phyloP scores from a whole-genome alignment of 2,113 vertebrate species.

The Colinus virginianus region DNA sequence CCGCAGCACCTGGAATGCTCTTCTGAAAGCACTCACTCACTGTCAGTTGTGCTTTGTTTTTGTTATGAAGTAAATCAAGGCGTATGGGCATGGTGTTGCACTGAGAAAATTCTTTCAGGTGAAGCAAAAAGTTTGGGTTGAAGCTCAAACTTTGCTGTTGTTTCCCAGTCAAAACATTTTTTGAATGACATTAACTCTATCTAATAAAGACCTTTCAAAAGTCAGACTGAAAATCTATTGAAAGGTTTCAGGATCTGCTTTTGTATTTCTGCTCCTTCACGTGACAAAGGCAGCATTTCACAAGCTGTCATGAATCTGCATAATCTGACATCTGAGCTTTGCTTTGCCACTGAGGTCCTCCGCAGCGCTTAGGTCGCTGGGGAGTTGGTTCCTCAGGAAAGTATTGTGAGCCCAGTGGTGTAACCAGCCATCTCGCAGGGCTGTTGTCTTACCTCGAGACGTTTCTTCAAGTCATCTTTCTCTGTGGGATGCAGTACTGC shows the following conservation, averaged over 20 bases:
- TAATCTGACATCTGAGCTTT: background rate
- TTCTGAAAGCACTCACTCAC: background rate
- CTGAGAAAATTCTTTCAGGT: background rate
- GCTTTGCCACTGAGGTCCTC: background rate
- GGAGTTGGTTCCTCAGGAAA: background rate
- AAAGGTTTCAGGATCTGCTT: background rate
- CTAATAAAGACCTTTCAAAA: background rate
- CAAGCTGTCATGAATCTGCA: background rate
- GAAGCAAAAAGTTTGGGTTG: background rate
- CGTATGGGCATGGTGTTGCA: background rate
- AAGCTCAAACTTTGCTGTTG: background rate
- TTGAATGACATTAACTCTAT: background rate
- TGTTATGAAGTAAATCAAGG: background rate
- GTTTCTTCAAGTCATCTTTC: background rate
- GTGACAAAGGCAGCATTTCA: background rate
- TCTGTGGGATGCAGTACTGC: accelerated
- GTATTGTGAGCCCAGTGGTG: background rate
- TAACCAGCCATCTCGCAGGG: background rate
- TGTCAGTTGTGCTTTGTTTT: background rate
- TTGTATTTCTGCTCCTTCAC: background rate
- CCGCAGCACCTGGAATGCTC: accelerated
- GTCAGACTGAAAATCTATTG: background rate
- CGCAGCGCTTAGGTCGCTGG: background rate
- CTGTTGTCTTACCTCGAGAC: accelerated
- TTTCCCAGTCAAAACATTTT: background rate